Evolutionary conservation across 2,888 invertebrate species (phyloP).

Genomic region (Macrophya alboannulata): DNA sequence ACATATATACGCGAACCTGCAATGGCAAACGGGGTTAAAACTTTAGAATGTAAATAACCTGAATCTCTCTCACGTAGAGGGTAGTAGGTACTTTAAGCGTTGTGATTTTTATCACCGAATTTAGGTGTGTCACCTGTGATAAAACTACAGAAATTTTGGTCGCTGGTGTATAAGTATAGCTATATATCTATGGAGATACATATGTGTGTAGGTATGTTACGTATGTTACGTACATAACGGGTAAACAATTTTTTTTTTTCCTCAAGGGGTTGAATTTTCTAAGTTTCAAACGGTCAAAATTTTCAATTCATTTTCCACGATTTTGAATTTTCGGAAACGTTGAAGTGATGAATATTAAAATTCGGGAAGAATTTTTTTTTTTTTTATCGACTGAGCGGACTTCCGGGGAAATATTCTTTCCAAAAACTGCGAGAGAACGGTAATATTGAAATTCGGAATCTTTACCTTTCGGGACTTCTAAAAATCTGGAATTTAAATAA

Average conservation of each 20-base stretch:
- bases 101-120: constrained; percentile 53
- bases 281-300: too few species aligned
- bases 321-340: too few species aligned
- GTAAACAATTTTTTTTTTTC: neutral
- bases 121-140: constrained; percentile 49
- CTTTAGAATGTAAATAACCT: constrained; percentile 52
- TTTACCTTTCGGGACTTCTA: too few species aligned
- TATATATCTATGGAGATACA: neutral
- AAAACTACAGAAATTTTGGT: constrained; percentile 8
- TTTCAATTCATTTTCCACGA: too few species aligned
- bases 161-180: neutral
- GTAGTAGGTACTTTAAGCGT: neutral
- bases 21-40: constrained; percentile 26
- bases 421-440: too few species aligned
- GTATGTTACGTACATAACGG: neutral
- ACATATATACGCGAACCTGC: neutral
- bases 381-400: too few species aligned
- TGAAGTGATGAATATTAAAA: too few species aligned
- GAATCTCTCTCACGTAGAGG: constrained; percentile 53
- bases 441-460: too few species aligned
- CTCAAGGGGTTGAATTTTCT: too few species aligned
- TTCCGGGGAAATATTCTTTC: too few species aligned
- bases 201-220: neutral
- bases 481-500: too few species aligned
- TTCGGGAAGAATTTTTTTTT: too few species aligned